Evolutionary conservation across 2,888 invertebrate genomes (phyloP).

Genomic region (Gastracanthus pulcherrimus): DNA sequence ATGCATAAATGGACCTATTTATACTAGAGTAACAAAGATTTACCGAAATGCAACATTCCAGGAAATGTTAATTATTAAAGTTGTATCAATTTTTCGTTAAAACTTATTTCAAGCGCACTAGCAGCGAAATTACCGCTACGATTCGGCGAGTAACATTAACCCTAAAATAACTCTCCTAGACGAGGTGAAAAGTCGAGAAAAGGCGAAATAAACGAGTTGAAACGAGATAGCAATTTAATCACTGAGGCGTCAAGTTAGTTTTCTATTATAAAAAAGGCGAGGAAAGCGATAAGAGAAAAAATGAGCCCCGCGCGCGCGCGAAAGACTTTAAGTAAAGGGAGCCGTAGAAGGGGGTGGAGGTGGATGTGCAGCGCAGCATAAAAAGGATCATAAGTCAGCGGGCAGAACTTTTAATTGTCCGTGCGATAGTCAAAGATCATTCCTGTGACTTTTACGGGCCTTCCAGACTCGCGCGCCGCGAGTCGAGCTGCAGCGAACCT

Average conservation of each 20-base stretch:
- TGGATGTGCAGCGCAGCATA: neutral
- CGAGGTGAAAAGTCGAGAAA: neutral
- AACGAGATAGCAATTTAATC: slow-evolving; percentile 9
- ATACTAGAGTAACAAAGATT: too few relatives aligned
- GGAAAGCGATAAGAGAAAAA: neutral
- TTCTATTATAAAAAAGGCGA: neutral
- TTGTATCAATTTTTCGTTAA: too few relatives aligned
- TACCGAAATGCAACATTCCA: too few relatives aligned
- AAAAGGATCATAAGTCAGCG: slow-evolving; percentile 36
- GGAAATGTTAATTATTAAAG: too few relatives aligned
- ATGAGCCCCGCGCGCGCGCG: neutral
- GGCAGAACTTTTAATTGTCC: slow-evolving; percentile 51
- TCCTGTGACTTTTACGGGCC: slow-evolving; percentile 16
- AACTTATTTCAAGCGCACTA: too few relatives aligned
- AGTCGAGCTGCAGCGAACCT: too few relatives aligned
- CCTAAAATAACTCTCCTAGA: too few relatives aligned
- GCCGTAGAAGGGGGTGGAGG: too few relatives aligned
- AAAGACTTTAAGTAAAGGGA: slow-evolving; percentile 15
- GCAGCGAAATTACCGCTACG: too few relatives aligned
- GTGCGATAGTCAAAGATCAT: slow-evolving; percentile 43
- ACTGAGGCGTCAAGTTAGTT: slow-evolving; percentile 1
- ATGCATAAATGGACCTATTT: too few relatives aligned
- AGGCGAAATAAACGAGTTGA: neutral
- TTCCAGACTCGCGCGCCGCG: neutral
- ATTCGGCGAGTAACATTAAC: too few relatives aligned